Percentiles rank a stretch among this genome's conserved stretches.
Conservation (phyloP, 2,113 vertebrate genomes). For the Candoia aspera region DNA sequence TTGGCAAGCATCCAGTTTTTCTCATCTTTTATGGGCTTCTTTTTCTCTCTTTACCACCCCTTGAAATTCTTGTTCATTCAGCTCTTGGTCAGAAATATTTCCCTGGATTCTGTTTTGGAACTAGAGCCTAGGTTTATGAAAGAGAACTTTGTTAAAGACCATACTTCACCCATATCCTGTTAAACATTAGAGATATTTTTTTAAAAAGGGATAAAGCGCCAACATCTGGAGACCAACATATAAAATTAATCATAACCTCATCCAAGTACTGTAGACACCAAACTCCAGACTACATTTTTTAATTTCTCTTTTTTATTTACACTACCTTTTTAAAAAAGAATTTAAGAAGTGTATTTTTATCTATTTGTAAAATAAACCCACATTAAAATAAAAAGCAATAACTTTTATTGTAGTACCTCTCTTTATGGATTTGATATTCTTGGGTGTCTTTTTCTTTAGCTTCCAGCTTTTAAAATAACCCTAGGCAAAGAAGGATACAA, state of each 20-base stretch:
- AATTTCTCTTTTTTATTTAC: not conserved
- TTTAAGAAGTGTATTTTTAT: slow-evolving; percentile 33
- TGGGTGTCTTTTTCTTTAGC: not conserved
- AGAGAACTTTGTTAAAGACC: slow-evolving; percentile 71
- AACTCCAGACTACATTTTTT: slow-evolving; percentile 37
- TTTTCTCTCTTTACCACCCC: not conserved
- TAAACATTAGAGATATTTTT: slow-evolving; percentile 69
- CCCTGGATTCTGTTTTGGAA: slow-evolving; percentile 56
- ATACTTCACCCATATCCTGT: slow-evolving; percentile 63
- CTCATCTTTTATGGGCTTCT: not conserved
- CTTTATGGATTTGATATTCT: slow-evolving; percentile 9
- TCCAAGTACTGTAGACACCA: slow-evolving; percentile 52
- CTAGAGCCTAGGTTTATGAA: slow-evolving; percentile 71
- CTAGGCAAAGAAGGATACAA: slow-evolving; percentile 48
- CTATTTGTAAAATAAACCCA: slow-evolving; percentile 39
- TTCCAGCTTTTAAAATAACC: slow-evolving; percentile 37
- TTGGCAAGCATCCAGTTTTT: not conserved
- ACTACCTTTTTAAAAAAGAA: not conserved
- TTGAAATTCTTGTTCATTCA: slow-evolving; percentile 36
- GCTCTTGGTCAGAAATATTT: slow-evolving; percentile 38
- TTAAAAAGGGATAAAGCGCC: slow-evolving; percentile 57
- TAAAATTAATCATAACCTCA: slow-evolving; percentile 61
- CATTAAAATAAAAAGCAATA: slow-evolving; percentile 32
- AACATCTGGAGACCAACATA: slow-evolving; percentile 75
- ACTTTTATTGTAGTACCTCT: slow-evolving; percentile 35